Conservation (phyloP, 2,113 vertebrate genomes). For the Oncorhynchus nerka region DNA sequence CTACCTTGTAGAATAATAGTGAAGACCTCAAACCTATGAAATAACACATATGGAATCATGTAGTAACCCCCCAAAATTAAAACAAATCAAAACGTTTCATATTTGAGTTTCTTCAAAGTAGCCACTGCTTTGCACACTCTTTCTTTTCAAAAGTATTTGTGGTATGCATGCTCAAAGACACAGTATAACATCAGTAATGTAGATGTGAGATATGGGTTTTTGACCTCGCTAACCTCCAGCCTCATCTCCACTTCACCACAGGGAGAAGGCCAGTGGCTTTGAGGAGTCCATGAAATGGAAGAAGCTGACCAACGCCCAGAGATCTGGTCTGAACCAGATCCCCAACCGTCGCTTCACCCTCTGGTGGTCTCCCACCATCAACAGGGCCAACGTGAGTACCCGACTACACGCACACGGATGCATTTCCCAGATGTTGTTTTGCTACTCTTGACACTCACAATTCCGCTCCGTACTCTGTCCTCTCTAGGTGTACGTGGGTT, state of each 20-base stretch:
- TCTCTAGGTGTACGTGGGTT: constrained; percentile 93
- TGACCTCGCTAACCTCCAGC: not conserved
- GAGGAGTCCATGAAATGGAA: constrained; percentile 99
- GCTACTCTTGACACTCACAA: not conserved
- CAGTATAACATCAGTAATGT: not conserved
- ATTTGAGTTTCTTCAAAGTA: too few species aligned
- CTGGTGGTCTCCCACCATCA: constrained; percentile 99
- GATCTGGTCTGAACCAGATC: constrained; percentile 98
- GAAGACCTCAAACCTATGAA: too few species aligned
- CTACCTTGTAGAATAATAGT: too few species aligned
- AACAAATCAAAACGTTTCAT: too few species aligned
- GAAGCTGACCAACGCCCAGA: constrained; percentile 97
- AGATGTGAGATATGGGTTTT: not conserved
- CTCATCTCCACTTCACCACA: constrained; percentile 38
- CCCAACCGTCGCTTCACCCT: constrained; percentile 98
- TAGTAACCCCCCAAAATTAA: too few species aligned
- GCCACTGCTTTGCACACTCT: too few species aligned
- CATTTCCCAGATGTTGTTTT: not conserved
- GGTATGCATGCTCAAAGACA: too few species aligned
- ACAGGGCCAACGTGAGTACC: constrained; percentile 90
- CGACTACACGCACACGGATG: not conserved
- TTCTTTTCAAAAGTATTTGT: too few species aligned
- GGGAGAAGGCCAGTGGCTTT: constrained; percentile 99
- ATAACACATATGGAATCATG: too few species aligned
- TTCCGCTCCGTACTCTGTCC: not conserved